These are phyloP conservation scores for Lepidochitona cinerea DNA, from an alignment of 2,888 invertebrate genomes.

Conservation along the genomic window DNA sequence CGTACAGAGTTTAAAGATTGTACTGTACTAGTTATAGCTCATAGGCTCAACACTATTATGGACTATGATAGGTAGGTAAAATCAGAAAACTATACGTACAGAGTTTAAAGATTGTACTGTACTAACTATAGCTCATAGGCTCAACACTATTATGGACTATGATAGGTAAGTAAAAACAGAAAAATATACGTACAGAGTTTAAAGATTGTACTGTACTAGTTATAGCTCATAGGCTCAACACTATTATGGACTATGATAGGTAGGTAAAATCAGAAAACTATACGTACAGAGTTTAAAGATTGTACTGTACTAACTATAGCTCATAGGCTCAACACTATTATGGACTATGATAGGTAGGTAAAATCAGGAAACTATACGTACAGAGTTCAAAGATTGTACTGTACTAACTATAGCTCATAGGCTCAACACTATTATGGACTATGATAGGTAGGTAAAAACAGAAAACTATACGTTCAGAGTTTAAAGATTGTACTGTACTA, in stretches of 20 bases:
- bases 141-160: conserved; percentile 86
- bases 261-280: conserved; percentile 78
- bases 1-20: conserved; percentile 84
- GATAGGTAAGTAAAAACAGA: conserved; percentile 42
- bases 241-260: conserved; percentile 79
- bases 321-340: conserved; percentile 91
- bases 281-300: conserved; percentile 81
- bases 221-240: conserved; percentile 93
- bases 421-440: conserved; percentile 86
- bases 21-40: conserved; percentile 93
- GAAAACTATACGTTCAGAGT: no score
- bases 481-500: conserved; percentile 90
- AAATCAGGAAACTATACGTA: conserved; percentile 40
- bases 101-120: conserved; percentile 91
- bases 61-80: conserved; percentile 43
- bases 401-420: conserved; percentile 94
- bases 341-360: conserved; percentile 71
- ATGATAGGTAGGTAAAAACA: conserved; percentile 81
- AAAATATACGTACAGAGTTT: conserved; percentile 78
- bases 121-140: conserved; percentile 91
- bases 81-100: conserved; percentile 65
- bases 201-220: conserved; percentile 89
- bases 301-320: conserved; percentile 94
- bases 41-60: conserved; percentile 92
- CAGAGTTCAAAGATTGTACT: conserved; percentile 88